Base-by-base conservation (phyloP, 2,888 invertebrate genomes). In the Lasius platythorax region DNA sequence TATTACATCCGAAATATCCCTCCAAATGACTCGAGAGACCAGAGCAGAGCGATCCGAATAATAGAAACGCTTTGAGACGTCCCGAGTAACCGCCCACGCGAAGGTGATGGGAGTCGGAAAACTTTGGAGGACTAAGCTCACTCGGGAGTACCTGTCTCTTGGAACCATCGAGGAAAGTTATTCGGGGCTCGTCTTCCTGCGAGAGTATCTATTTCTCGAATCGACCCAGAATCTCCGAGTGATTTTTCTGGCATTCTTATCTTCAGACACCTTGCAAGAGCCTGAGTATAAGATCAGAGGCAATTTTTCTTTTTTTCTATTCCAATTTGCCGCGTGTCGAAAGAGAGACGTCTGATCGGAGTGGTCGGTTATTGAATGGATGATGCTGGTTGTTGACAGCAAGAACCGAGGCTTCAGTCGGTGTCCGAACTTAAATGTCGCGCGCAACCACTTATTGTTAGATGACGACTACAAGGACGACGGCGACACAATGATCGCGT, bases 301-400 rank as follows among this genome's bases (percentile, higher is more conserved):
- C 9, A 18, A 67, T n/a, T 9, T n/a, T 40, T n/a, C 18, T 3
- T 18, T 18, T 30, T 37, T 28, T 18, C n/a, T 8, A 12, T 56
- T 53, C 18, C 28, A 53, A 53, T n/a, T 28, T 8, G 30, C 56
- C 76, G 53, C 46, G 30, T 40, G 58, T n/a, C 50, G 18, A 46
- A 37, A 46, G 37, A 11, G 8, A 50, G 15, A 67, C 53, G n/a
- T n/a, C 50, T 18, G 46, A 46, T 18, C 43, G 12, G 15, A 46
- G 46, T 15, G 46, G 15, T 5, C 18, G 46, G 46, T 53, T 73
- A 82, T 86, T n/a, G 64, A 79, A 73, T 70, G 64, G 75, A 83
- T 68, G 66, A 83, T 68, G 66, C 83, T 50, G n/a, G 75, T 82
- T 79, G 87, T 79, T 82, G 85, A 79, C 82, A 72, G 64, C 72